Evolutionary conservation across 2,888 invertebrate species (phyloP), one percentile per base, ranked within the genome.

Genomic region (Dynastes tityus): DNA sequence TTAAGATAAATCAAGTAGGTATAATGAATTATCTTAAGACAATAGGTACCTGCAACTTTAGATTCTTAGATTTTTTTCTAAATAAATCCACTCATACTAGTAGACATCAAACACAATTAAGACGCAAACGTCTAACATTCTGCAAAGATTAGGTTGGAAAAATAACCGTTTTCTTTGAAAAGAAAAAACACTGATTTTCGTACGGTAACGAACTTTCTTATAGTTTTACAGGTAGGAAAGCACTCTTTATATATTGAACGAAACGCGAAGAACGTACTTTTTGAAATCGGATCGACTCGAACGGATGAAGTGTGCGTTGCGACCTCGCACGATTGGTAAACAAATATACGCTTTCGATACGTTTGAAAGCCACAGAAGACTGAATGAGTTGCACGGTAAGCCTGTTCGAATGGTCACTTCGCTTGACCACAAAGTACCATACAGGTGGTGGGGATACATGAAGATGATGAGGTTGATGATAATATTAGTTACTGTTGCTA

Each of bases 281-380:
- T 16, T n/a, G 5, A 53, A n/a, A 27, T 61, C 11, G 22, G 27
- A 29, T 27, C 61, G 8, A 13, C n/a, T 27, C 22, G 27, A 61
- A 61, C 9, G 61, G 22, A 61, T 22, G 9, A 61, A 61, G 9
- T 22, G 61, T 61, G 61, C 22, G 22, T 11, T 65, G 37, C 13
- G 27, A 63, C 32, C 32, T 32, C 63, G 63, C 6, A n/a, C 32
- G 63, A 1, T 32, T 49, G 11, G 49, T 68, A 68, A 68, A 68
- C 40, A 65, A 37, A 16, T 16, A 49, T 16, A 49, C 61, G 61
- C 61, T 68, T 49, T 68, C 67, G 67, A 68, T 68, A 68, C 67
- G 67, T 68, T 49, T 68, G 49, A 40, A 68, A 49, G 67, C 67
- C 49, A 68, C 67, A 49, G 67, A 68, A 68, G 49, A 68, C 67